These are phyloP conservation scores for Drosophila borborema DNA, from an alignment of 2,888 invertebrate genomes.

Conservation along the genomic window DNA sequence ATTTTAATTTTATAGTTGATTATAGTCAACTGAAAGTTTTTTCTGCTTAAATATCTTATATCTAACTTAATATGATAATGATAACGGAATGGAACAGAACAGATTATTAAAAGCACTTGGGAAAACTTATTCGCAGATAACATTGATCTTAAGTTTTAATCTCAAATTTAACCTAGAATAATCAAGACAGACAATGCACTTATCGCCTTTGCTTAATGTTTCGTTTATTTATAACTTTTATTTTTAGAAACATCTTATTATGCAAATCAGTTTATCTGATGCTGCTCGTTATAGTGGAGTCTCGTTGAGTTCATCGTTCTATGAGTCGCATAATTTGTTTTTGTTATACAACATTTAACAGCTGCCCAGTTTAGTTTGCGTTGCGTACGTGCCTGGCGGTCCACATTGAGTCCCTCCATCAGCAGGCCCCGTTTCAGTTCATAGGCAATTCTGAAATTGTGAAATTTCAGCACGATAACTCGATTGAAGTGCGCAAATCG, in stretches of 20 bases:
- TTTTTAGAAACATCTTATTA: not conserved
- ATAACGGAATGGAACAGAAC: not conserved
- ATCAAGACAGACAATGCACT: not conserved
- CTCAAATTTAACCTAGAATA: slow-evolving; percentile 2
- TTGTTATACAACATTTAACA: slow-evolving; percentile 12
- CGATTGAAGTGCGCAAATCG: slow-evolving; percentile 55
- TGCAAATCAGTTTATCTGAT: slow-evolving; percentile 7
- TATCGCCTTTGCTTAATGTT: not conserved
- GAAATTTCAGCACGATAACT: slow-evolving; percentile 78
- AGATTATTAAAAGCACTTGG: not conserved
- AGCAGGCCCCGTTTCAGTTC: slow-evolving; percentile 51
- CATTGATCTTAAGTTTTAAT: slow-evolving; percentile 2
- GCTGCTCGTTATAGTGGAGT: not conserved
- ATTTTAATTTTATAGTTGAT: not conserved
- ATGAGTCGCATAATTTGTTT: slow-evolving; percentile 12
- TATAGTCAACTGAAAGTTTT: not conserved
- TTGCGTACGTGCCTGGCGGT: slow-evolving; percentile 57
- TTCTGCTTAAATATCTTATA: not conserved
- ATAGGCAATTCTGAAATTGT: slow-evolving; percentile 52
- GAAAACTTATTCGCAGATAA: not conserved
- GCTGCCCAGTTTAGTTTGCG: slow-evolving; percentile 23
- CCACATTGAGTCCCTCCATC: slow-evolving; percentile 28
- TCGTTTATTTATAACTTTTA: not conserved
- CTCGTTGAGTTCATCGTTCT: slow-evolving; percentile 20
- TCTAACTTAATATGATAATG: not conserved